A percentile compares a stretch with the other conserved stretches of the same genome.
Evolutionary conservation across 2,113 vertebrate species (phyloP).

Genomic region (Conger conger): DNA sequence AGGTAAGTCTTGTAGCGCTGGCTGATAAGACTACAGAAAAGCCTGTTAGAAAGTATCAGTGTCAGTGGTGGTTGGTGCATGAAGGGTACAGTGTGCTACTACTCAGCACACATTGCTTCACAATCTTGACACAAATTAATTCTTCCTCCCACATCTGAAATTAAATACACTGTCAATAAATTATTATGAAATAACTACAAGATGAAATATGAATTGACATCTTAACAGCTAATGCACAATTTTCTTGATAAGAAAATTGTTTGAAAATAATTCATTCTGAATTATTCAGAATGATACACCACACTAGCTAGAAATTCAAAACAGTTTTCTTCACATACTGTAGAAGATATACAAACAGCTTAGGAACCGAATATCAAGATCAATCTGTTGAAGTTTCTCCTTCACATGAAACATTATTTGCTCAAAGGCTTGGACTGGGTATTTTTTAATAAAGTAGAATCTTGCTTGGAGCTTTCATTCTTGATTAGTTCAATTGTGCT

Average conservation of each 20-base stretch:
- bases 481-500: slow-evolving; percentile 43
- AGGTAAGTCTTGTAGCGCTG: background rate
- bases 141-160: background rate
- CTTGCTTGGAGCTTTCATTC: background rate
- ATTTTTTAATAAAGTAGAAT: background rate
- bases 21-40: background rate
- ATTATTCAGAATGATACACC: background rate
- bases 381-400: background rate
- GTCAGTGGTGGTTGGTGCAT: background rate
- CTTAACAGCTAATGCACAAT: background rate
- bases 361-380: background rate
- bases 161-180: background rate
- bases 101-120: too few relatives aligned
- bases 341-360: background rate
- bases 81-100: too few relatives aligned
- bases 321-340: background rate
- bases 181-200: background rate
- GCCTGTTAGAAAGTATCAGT: too few relatives aligned
- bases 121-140: background rate
- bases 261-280: background rate
- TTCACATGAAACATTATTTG: background rate
- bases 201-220: background rate
- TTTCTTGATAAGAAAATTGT: background rate
- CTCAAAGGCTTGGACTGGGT: too few relatives aligned
- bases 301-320: background rate